Conservation (phyloP, 2,888 invertebrate species). For the Protophormia terraenovae region DNA sequence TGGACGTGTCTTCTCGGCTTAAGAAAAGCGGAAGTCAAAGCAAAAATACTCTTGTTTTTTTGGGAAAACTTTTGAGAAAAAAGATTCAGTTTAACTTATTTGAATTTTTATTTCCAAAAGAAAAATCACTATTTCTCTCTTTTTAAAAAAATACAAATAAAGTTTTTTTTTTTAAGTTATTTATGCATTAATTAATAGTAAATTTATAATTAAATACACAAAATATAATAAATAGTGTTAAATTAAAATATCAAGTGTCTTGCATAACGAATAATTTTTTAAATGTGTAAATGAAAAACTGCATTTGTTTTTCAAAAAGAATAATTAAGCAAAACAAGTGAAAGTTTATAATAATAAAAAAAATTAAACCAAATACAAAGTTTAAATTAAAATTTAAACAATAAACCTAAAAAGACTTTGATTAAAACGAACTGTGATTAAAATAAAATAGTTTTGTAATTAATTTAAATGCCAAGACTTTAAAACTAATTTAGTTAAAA, state of each 20-base stretch:
- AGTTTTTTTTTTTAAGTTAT: neutral
- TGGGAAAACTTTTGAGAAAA: conserved; percentile 54
- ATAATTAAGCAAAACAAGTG: conserved; percentile 64
- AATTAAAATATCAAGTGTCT: neutral
- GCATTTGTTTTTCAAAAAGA: conserved; percentile 21
- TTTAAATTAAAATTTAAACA: conserved; percentile 44
- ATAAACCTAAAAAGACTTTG: conserved; percentile 46
- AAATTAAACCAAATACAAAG: conserved; percentile 29
- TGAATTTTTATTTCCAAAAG: conserved; percentile 69
- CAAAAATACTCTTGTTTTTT: conserved; percentile 11
- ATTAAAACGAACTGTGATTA: conserved; percentile 57
- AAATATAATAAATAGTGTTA: neutral
- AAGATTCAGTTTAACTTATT: conserved; percentile 69
- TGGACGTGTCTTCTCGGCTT: conserved; percentile 71
- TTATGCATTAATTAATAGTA: conserved; percentile 7
- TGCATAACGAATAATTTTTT: neutral
- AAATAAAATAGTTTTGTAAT: conserved; percentile 32
- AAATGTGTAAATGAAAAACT: neutral
- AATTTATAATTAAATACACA: neutral
- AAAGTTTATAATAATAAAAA: conserved; percentile 55
- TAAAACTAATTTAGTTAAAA: neutral
- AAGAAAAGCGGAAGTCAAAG: conserved; percentile 39
- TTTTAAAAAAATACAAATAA: neutral
- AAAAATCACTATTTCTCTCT: conserved; percentile 6
- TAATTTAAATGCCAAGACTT: conserved; percentile 47